Evolutionary conservation across 2,113 vertebrate genomes (phyloP).

Genomic region (Pantherophis guttatus): DNA sequence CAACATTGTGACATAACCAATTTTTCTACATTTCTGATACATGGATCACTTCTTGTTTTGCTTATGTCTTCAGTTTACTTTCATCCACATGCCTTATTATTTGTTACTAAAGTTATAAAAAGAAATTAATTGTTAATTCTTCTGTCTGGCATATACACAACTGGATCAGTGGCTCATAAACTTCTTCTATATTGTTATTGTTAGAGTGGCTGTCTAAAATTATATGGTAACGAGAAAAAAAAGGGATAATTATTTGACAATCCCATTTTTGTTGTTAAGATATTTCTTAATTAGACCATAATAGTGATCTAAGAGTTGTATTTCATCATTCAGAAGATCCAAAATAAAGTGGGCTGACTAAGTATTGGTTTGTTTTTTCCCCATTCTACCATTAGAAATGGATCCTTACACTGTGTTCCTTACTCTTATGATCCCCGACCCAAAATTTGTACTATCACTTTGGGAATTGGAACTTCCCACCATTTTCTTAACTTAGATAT

Average conservation of each 20-base stretch:
- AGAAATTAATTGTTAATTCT: conserved; percentile 15
- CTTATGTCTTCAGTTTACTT: conserved; percentile 20
- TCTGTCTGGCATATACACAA: conserved; percentile 2
- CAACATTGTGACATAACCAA: conserved; percentile 7
- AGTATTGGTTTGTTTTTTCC: conserved; percentile 10
- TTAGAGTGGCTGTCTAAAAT: conserved; percentile 21
- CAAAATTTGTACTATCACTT: conserved; percentile 13
- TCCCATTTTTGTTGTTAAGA: conserved; percentile 8
- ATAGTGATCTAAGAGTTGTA: not conserved
- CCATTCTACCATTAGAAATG: not conserved
- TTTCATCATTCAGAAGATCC: not conserved
- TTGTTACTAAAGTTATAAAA: conserved; percentile 24
- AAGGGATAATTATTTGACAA: conserved; percentile 8
- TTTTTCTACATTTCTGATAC: conserved; percentile 1
- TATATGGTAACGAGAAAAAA: conserved; percentile 23
- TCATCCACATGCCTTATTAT: conserved; percentile 5
- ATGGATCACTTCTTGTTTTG: not conserved
- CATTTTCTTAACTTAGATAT: conserved; percentile 34
- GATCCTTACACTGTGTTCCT: not conserved
- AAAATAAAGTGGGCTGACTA: not conserved
- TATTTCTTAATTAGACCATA: conserved; percentile 17
- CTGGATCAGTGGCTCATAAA: not conserved
- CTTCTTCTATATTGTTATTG: conserved; percentile 36
- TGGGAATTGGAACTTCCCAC: conserved; percentile 30
- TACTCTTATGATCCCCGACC: conserved; percentile 33